These are phyloP conservation scores for Pimephales promelas DNA, from an alignment of 2,113 vertebrate genomes.

Conservation along the genomic window DNA sequence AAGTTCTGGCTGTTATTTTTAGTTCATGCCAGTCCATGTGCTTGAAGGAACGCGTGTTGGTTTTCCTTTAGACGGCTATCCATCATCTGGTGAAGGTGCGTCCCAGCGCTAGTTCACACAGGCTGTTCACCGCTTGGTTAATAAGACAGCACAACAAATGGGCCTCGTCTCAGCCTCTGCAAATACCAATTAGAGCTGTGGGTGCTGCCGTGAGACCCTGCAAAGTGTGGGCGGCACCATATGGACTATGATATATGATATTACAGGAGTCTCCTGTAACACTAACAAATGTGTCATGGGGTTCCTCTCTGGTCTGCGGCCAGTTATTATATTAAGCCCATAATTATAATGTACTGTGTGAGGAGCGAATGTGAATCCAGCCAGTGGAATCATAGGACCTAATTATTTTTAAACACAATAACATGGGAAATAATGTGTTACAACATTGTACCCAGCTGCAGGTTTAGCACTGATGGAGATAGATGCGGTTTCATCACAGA, in stretches of 20 bases:
- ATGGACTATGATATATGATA: slow-evolving; percentile 36
- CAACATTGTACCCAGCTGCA: neutral
- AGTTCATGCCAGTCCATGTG: neutral
- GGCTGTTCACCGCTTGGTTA: slow-evolving; percentile 6
- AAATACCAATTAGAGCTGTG: slow-evolving; percentile 30
- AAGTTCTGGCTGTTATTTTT: neutral
- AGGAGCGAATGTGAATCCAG: neutral
- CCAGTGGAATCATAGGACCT: neutral
- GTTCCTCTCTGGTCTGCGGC: slow-evolving; percentile 8
- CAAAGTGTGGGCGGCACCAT: slow-evolving; percentile 38
- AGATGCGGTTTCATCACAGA: neutral
- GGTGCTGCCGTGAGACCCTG: slow-evolving; percentile 18
- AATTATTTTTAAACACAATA: neutral
- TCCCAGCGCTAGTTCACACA: neutral
- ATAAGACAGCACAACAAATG: slow-evolving; percentile 31
- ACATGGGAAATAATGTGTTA: neutral
- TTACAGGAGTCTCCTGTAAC: slow-evolving; percentile 32
- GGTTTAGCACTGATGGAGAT: slow-evolving; percentile 4
- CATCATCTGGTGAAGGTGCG: slow-evolving; percentile 51
- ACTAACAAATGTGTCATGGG: slow-evolving; percentile 21
- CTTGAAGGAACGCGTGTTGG: slow-evolving; percentile 7
- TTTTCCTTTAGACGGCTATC: slow-evolving; percentile 55
- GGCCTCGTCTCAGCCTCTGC: slow-evolving; percentile 25
- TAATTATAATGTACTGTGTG: slow-evolving; percentile 28
- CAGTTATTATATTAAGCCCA: neutral